Base-by-base conservation (phyloP, 2,113 vertebrate genomes). In the Aythya baeri region DNA sequence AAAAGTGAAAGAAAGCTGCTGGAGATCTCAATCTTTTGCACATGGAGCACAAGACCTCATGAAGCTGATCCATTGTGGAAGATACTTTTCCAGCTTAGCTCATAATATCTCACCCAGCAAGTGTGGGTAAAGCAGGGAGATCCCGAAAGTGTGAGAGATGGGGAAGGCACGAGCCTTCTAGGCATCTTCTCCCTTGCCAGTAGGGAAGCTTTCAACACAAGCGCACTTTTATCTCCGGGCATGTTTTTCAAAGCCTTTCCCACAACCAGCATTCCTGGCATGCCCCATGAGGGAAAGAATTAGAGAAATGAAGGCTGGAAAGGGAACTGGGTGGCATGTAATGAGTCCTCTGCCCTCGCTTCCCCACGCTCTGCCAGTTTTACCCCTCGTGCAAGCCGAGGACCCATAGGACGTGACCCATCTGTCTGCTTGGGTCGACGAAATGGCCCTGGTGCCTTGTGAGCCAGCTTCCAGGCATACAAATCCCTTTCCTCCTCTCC, bases 261-360 rank as follows among this genome's bases (percentile, higher is more conserved):
- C 93, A 93, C 66, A 95, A 68, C 77, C 62, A 8, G 2, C 81
- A 82, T 96, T 96, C 83, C 32, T 93, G 93, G 83, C 89, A 61
- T 87, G 74, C 43, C 88, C 81, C 82, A 66, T 78, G 54, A 93
- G 54, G 66, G 66, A 92, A 94, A 91, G 91, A 94, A 94, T 93
- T 84, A 72, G 66, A 96, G 93, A 95, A 89, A 94, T 84, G 66
- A 93, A 91, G 62, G 58, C 95, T 97, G 58, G 83, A 93, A 93
- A 50, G 0, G 44, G 89, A 93, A 84, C 43, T 79, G 86, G 73
- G 46, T 93, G 66, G 83, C 66, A 79, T 65, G 34, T 71, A 94
- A 61, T 72, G 77, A 84, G 65, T 84, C 38, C 34, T 79, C 80
- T 92, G 89, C 75, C 70, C 34, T 92, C 62, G 17, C 22, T 91